phyloP scores from a whole-genome alignment of 1,140 invertebrate genomes.

The Drosophila insularis region DNA sequence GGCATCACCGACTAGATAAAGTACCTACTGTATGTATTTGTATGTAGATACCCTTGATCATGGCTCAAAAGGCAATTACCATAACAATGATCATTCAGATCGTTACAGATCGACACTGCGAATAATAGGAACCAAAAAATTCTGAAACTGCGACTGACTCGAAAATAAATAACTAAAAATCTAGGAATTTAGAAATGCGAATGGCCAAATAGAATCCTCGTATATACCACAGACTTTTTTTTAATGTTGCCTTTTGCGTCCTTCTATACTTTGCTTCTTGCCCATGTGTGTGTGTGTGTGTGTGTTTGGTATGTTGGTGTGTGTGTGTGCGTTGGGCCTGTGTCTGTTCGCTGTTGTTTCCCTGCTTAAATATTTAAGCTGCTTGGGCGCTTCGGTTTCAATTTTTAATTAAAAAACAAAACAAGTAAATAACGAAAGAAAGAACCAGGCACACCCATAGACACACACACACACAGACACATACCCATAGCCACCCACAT shows the following conservation, averaged over 20 bases:
- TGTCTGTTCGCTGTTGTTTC: slow-evolving; percentile 8
- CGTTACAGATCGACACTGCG: too few species aligned
- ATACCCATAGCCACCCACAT: background rate
- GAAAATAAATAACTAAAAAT: background rate
- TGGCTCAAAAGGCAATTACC: too few species aligned
- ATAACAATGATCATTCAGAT: too few species aligned
- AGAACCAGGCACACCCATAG: slow-evolving; percentile 7
- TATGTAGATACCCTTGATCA: background rate
- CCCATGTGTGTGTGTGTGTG: slow-evolving; percentile 14
- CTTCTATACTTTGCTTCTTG: background rate
- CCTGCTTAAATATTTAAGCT: slow-evolving; percentile 51
- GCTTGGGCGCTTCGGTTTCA: slow-evolving; percentile 50
- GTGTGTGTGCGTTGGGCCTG: slow-evolving; percentile 13
- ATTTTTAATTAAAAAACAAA: slow-evolving; percentile 65
- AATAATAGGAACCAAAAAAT: too few species aligned
- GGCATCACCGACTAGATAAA: background rate
- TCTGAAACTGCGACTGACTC: background rate
- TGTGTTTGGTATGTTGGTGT: slow-evolving; percentile 22
- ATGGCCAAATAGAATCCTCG: background rate
- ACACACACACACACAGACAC: slow-evolving; percentile 11
- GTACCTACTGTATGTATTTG: too few species aligned
- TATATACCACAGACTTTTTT: background rate
- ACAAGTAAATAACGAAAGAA: slow-evolving; percentile 21
- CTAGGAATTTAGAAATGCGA: background rate
- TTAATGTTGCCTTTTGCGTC: background rate